Conservation (phyloP, 2,888 invertebrate species). For the Uloborus plumipes region DNA sequence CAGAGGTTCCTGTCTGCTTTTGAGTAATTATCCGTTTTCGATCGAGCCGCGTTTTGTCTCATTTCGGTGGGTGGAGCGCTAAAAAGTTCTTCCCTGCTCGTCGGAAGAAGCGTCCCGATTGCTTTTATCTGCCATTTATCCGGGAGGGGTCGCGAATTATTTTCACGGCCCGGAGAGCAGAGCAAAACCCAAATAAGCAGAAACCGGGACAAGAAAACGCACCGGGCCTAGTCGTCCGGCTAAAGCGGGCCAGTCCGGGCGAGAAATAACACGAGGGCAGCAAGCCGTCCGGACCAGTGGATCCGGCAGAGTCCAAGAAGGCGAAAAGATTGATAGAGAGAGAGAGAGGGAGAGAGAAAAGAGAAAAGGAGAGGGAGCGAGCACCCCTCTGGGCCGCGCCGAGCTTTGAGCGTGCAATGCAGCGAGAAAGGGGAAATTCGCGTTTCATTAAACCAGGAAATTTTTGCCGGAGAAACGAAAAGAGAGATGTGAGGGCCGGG, state of each 20-base stretch:
- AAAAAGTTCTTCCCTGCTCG: neutral
- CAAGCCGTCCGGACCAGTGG: conserved; percentile 52
- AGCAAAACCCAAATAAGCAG: conserved; percentile 63
- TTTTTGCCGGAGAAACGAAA: conserved; percentile 62
- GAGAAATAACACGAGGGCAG: conserved; percentile 62
- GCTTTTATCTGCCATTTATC: conserved; percentile 60
- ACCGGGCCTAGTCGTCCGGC: conserved; percentile 56
- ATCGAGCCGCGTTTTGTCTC: too few relatives aligned
- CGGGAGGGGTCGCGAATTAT: conserved; percentile 52
- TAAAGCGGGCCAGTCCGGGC: conserved; percentile 62
- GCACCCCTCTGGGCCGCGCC: conserved; percentile 46
- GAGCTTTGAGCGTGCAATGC: conserved; percentile 61
- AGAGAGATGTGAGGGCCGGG: conserved; percentile 1
- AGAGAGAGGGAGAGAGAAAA: conserved; percentile 7
- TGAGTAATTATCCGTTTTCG: too few relatives aligned
- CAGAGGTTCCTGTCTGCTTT: too few relatives aligned
- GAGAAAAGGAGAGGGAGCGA: conserved; percentile 9
- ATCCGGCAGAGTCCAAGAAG: conserved; percentile 61
- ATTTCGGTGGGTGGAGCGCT: too few relatives aligned
- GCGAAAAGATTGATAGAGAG: conserved; percentile 63
- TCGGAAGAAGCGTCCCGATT: conserved; percentile 23
- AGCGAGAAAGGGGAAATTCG: conserved; percentile 52
- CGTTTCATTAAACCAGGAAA: conserved; percentile 66
- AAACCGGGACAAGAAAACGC: conserved; percentile 58
- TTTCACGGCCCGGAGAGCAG: conserved; percentile 53